phyloP scores from a whole-genome alignment of 2,797 vertebrate genomes.

The Xenentodon cancila region DNA sequence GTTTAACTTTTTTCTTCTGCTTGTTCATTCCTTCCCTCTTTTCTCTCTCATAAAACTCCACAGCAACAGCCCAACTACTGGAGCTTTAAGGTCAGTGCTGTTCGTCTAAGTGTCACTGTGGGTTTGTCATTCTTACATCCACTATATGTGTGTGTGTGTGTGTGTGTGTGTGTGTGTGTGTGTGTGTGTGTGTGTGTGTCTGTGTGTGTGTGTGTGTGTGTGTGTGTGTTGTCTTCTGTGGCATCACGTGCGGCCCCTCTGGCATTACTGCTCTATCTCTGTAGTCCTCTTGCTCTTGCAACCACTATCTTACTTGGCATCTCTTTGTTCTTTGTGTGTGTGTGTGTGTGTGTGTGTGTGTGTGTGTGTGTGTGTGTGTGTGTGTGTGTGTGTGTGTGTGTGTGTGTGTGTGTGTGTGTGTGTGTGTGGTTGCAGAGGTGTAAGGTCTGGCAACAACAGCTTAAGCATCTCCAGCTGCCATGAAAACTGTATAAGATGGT shows the following conservation, averaged over 20 bases:
- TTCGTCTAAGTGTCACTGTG: constrained; percentile 50
- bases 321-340: constrained; percentile 17
- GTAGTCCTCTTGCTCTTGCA: constrained; percentile 24
- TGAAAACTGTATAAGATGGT: constrained; percentile 9
- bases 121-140: constrained; percentile 38
- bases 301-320: constrained; percentile 40
- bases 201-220: too few relatives aligned
- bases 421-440: constrained; percentile 31
- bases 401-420: not conserved
- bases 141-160: constrained; percentile 7
- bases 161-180: constrained; percentile 18
- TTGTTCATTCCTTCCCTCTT: constrained; percentile 47
- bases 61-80: constrained; percentile 99
- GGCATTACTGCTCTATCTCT: constrained; percentile 34
- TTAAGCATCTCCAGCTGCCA: constrained; percentile 52
- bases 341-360: not conserved
- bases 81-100: constrained; percentile 99
- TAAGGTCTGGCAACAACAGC: constrained; percentile 41
- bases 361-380: not conserved
- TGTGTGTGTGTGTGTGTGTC: not conserved
- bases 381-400: not conserved
- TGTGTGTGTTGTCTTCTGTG: constrained; percentile 9
- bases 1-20: constrained; percentile 35
- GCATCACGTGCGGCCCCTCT: constrained; percentile 22
- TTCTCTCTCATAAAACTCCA: constrained; percentile 52